Conservation (phyloP, 2,888 invertebrate species). For the Siphonodentalium dalli region DNA sequence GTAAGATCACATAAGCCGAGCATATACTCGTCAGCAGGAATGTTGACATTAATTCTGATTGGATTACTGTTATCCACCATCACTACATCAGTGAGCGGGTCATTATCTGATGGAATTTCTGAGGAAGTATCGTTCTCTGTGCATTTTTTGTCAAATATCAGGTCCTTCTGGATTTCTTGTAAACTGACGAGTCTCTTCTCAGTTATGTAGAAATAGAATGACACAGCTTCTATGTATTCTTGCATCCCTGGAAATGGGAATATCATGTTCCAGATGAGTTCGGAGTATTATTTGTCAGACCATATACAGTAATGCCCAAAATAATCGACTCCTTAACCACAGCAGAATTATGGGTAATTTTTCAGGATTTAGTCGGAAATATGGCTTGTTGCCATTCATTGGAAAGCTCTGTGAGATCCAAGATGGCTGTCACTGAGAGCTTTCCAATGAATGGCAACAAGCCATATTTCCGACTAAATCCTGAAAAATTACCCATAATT, state of each 20-base stretch:
- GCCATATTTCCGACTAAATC: too few species aligned
- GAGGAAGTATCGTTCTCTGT: conserved; percentile 1
- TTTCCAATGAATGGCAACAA: too few species aligned
- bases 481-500: too few species aligned
- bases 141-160: conserved; percentile 38
- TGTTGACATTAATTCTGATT: conserved; percentile 34
- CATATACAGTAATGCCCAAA: background rate
- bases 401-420: too few species aligned
- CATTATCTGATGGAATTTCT: background rate
- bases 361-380: too few species aligned
- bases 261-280: background rate
- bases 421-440: too few species aligned
- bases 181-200: conserved; percentile 72
- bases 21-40: conserved; percentile 70
- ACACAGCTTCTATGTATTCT: conserved; percentile 86
- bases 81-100: background rate
- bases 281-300: background rate
- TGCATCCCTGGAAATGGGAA: conserved; percentile 68
- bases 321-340: background rate
- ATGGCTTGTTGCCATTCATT: too few species aligned
- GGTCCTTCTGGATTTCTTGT: conserved; percentile 66
- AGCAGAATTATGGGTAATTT: too few species aligned
- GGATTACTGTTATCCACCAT: background rate
- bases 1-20: conserved; percentile 86
- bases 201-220: conserved; percentile 77